These are phyloP conservation scores for Brachionus calyciflorus DNA, from an alignment of 1,140 invertebrate genomes.

Conservation along the genomic window DNA sequence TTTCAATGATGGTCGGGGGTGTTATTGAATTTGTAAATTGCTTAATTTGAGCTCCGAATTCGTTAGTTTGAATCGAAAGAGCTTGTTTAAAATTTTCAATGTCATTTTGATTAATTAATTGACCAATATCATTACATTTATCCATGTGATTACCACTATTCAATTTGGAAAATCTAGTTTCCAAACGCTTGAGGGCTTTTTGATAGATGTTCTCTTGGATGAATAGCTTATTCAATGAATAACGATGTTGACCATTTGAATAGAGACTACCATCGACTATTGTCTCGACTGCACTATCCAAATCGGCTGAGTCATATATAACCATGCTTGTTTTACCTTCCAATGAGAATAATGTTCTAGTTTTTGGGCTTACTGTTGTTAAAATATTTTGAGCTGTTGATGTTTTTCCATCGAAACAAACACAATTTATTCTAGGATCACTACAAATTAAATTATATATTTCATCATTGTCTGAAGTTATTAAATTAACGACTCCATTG, in stretches of 20 bases:
- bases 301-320: constrained; percentile 65
- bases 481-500: constrained; percentile 59
- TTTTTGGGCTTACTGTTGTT: neutral
- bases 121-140: constrained; percentile 60
- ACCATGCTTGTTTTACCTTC: constrained; percentile 63
- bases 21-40: neutral
- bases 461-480: constrained; percentile 51
- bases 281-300: constrained; percentile 65
- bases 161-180: constrained; percentile 57
- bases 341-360: constrained; percentile 53
- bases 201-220: constrained; percentile 65
- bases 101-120: constrained; percentile 57
- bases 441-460: neutral
- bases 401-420: constrained; percentile 9
- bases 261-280: constrained; percentile 64
- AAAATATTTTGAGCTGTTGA: constrained; percentile 18
- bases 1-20: constrained; percentile 11
- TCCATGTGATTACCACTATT: constrained; percentile 61
- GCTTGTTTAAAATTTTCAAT: constrained; percentile 52
- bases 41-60: constrained; percentile 4
- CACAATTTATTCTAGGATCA: constrained; percentile 22
- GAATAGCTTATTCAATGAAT: constrained; percentile 56
- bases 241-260: constrained; percentile 61
- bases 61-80: constrained; percentile 53
- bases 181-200: constrained; percentile 62